Evolutionary conservation across 2,888 invertebrate genomes (phyloP).

Genomic region (Aphidius colemani): DNA sequence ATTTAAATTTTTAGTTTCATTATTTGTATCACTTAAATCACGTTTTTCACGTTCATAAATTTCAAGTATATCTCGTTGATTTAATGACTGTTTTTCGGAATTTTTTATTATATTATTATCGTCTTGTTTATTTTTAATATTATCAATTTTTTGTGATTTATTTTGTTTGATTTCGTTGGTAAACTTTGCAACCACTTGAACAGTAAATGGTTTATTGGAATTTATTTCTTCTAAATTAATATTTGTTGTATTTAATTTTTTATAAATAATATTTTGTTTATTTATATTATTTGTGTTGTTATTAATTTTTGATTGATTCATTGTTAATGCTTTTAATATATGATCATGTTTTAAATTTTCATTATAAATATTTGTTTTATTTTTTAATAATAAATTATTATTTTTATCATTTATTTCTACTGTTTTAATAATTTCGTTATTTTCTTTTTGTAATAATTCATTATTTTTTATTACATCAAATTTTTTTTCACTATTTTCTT

Average conservation of each 20-base stretch:
- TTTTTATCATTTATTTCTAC: constrained; percentile 7
- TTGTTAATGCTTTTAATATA: constrained; percentile 20
- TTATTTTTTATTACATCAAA: neutral
- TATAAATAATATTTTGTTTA: constrained; percentile 15
- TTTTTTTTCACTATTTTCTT: constrained; percentile 5
- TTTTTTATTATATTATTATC: constrained; percentile 30
- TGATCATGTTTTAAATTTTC: constrained; percentile 19
- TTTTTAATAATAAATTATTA: neutral
- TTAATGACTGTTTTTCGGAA: constrained; percentile 30
- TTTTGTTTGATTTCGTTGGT: constrained; percentile 44
- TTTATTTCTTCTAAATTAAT: constrained; percentile 16
- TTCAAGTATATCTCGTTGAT: constrained; percentile 46
- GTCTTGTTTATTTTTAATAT: constrained; percentile 34
- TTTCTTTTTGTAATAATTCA: neutral
- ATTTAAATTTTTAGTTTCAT: neutral
- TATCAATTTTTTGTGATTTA: constrained; percentile 16
- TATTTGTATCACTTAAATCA: constrained; percentile 37
- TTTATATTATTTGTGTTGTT: constrained; percentile 7
- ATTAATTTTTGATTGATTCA: neutral
- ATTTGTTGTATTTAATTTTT: constrained; percentile 21
- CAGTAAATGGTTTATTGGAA: constrained; percentile 42
- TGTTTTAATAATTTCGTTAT: constrained; percentile 6
- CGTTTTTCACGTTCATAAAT: constrained; percentile 49
- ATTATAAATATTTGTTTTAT: constrained; percentile 10
- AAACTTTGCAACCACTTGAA: constrained; percentile 40